These are phyloP conservation scores for Melospiza georgiana DNA, from an alignment of 2,113 vertebrate genomes.

Conservation along the genomic window DNA sequence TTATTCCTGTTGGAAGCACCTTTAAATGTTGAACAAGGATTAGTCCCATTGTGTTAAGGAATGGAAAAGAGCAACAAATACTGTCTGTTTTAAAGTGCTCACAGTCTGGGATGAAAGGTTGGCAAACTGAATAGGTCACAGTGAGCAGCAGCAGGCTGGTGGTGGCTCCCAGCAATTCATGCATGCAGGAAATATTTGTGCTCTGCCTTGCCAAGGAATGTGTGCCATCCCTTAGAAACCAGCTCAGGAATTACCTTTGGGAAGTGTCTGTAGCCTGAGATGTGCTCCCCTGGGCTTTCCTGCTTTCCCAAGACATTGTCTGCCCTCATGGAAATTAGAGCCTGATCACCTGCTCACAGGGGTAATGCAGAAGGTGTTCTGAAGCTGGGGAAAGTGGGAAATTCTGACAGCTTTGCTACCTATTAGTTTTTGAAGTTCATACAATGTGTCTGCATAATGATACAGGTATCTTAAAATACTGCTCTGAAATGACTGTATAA, in stretches of 20 bases:
- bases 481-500: not conserved
- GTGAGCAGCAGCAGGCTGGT: slow-evolving; percentile 3
- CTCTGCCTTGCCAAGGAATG: slow-evolving; percentile 34
- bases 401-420: not conserved
- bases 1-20: slow-evolving; percentile 10
- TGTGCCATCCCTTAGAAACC: not conserved
- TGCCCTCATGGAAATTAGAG: not conserved
- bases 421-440: not conserved
- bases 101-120: not conserved
- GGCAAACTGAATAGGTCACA: not conserved
- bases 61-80: slow-evolving; percentile 19
- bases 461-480: not conserved
- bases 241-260: slow-evolving; percentile 32
- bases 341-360: not conserved
- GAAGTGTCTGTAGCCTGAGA: not conserved
- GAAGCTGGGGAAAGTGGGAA: not conserved
- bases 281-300: not conserved
- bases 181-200: not conserved
- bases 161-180: slow-evolving; percentile 26
- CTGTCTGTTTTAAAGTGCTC: slow-evolving; percentile 14
- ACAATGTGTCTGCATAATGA: not conserved
- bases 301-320: not conserved
- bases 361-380: not conserved
- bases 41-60: slow-evolving; percentile 1
- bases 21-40: slow-evolving; percentile 7